Evolutionary conservation across 2,113 vertebrate species (phyloP).

Genomic region (Tamias sibiricus): DNA sequence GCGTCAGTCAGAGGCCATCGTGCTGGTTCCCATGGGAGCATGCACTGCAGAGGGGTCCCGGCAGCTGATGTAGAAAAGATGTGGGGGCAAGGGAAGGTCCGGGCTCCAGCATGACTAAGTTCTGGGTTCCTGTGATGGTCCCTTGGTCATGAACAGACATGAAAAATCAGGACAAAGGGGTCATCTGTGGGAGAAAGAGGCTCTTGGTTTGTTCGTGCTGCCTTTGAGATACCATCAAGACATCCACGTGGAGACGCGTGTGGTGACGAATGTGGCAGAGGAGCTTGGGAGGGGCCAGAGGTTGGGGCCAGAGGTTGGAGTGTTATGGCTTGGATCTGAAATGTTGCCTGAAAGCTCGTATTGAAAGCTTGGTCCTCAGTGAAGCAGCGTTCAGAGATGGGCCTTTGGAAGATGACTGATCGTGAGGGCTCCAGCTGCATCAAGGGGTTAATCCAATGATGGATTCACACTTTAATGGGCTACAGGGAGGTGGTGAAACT

Average conservation of each 20-base stretch:
- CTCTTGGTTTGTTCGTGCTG: background rate
- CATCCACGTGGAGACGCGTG: no score
- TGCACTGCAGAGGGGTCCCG: background rate
- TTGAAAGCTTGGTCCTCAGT: no score
- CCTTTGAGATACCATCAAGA: background rate
- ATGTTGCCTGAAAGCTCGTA: no score
- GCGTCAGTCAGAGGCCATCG: no score
- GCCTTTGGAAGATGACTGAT: no score
- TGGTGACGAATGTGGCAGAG: rapidly evolving
- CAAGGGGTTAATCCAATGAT: no score
- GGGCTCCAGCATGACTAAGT: background rate
- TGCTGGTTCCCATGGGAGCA: background rate
- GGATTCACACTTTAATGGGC: no score
- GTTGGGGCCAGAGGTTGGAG: no score
- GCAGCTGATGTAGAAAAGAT: background rate
- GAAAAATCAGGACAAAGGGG: background rate
- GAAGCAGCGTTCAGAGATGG: no score
- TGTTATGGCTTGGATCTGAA: no score
- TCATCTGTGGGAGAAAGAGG: background rate
- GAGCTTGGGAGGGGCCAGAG: background rate
- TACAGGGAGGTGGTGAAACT: background rate
- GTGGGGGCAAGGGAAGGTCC: background rate
- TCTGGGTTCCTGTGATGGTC: background rate
- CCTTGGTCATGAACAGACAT: background rate
- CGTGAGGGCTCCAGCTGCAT: no score